phyloP scores from a whole-genome alignment of 2,797 vertebrate genomes.

The Chromis chromis region DNA sequence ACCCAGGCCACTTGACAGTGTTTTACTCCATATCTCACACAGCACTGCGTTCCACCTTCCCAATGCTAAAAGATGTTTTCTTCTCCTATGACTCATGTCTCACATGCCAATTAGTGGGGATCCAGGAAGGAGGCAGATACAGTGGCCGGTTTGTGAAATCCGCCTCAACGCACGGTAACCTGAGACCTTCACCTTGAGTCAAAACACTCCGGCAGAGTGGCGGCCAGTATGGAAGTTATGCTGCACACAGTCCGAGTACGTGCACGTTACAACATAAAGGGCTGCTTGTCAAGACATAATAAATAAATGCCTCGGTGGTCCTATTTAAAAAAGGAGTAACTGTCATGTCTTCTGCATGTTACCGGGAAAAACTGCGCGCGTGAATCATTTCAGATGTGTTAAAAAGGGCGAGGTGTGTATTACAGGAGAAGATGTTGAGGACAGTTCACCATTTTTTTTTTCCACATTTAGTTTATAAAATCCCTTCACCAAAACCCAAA shows the following conservation, averaged over 20 bases:
- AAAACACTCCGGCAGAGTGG: conserved; percentile 54
- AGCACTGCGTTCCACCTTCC: background rate
- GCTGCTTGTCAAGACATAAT: conserved; percentile 44
- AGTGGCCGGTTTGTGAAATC: conserved; percentile 75
- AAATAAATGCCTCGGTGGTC: conserved; percentile 36
- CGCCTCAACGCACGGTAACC: conserved; percentile 61
- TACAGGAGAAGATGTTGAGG: background rate
- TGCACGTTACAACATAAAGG: conserved; percentile 44
- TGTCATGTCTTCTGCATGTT: background rate
- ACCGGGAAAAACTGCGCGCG: background rate
- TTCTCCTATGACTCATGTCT: conserved; percentile 50
- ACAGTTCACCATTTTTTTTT: background rate
- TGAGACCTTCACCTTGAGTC: conserved; percentile 71
- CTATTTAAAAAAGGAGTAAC: conserved; percentile 11
- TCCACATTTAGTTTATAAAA: too few relatives aligned
- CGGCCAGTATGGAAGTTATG: conserved; percentile 46
- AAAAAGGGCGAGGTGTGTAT: conserved; percentile 1
- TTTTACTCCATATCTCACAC: background rate
- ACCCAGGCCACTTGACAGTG: too few relatives aligned
- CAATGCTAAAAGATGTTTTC: background rate
- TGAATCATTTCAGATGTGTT: conserved; percentile 6
- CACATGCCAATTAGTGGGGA: conserved; percentile 42
- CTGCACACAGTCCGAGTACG: conserved; percentile 24
- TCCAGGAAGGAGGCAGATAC: conserved; percentile 64
- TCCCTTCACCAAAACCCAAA: background rate